These are phyloP conservation scores for Trichopoda pennipes DNA, from an alignment of 2,888 invertebrate species.

Conservation along the genomic window DNA sequence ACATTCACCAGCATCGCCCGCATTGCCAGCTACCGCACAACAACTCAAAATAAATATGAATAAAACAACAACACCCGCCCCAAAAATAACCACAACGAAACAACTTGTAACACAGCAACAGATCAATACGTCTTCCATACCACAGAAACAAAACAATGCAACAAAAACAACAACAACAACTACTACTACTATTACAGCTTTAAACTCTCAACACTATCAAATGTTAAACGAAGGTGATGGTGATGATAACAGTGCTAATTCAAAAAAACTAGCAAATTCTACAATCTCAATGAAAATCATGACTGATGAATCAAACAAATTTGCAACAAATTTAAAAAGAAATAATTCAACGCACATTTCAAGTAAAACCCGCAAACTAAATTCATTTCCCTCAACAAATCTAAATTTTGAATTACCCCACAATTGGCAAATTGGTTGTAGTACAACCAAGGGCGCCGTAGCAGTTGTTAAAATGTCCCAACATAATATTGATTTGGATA, in stretches of 20 bases:
- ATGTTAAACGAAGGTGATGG: constrained; percentile 22
- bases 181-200: constrained; percentile 5
- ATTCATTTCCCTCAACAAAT: constrained; percentile 47
- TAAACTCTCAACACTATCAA: constrained; percentile 17
- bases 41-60: constrained; percentile 46
- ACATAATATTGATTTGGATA: constrained; percentile 64
- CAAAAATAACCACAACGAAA: constrained; percentile 49
- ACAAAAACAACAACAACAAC: constrained; percentile 8
- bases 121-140: constrained; percentile 68
- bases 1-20: constrained; percentile 11
- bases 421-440: constrained; percentile 56
- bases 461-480: constrained; percentile 65
- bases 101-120: constrained; percentile 48
- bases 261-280: constrained; percentile 19
- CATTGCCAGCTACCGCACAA: constrained; percentile 27
- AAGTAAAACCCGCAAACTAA: constrained; percentile 65
- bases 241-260: neutral
- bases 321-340: constrained; percentile 12
- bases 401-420: constrained; percentile 31
- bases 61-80: constrained; percentile 50
- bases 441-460: constrained; percentile 65
- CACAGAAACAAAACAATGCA: constrained; percentile 25
- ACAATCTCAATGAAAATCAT: constrained; percentile 15
- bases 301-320: constrained; percentile 1
- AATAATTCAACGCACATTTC: constrained; percentile 40